Conservation (phyloP, 2,797 vertebrate genomes). For the Coregonus suidteri region DNA sequence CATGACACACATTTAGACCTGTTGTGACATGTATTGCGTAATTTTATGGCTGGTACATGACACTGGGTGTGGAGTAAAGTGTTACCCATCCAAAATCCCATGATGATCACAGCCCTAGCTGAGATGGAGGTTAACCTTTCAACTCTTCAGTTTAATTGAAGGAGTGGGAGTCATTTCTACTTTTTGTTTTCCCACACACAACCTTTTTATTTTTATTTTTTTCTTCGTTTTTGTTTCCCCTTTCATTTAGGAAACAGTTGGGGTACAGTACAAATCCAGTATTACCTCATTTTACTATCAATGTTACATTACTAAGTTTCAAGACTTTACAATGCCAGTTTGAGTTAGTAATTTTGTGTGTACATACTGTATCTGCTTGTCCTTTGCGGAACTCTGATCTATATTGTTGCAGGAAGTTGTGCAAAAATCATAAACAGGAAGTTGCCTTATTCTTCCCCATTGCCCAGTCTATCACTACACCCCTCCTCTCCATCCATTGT, state of each 20-base stretch:
- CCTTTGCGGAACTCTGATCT: not conserved
- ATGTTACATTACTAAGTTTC: not conserved
- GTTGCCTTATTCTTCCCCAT: conserved; percentile 56
- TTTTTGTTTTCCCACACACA: not conserved
- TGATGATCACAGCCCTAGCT: no score
- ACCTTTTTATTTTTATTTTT: no score
- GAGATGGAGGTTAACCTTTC: not conserved
- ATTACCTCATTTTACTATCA: no score
- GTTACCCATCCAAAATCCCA: no score
- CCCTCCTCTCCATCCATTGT: conserved; percentile 61
- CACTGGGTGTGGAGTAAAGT: no score
- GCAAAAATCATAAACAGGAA: conserved; percentile 63
- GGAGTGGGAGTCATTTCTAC: not conserved
- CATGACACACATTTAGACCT: no score
- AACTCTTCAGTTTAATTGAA: not conserved
- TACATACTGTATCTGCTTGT: not conserved
- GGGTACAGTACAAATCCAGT: no score
- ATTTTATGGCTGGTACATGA: no score
- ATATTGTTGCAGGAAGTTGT: conserved; percentile 64
- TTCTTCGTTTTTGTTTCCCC: no score
- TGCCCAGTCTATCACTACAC: conserved; percentile 43
- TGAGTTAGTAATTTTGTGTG: not conserved
- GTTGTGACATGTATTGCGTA: no score
- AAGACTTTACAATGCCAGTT: not conserved
- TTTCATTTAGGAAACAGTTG: no score